phyloP scores from a whole-genome alignment of 2,888 invertebrate genomes.

The Rhaphigaster nebulosa region DNA sequence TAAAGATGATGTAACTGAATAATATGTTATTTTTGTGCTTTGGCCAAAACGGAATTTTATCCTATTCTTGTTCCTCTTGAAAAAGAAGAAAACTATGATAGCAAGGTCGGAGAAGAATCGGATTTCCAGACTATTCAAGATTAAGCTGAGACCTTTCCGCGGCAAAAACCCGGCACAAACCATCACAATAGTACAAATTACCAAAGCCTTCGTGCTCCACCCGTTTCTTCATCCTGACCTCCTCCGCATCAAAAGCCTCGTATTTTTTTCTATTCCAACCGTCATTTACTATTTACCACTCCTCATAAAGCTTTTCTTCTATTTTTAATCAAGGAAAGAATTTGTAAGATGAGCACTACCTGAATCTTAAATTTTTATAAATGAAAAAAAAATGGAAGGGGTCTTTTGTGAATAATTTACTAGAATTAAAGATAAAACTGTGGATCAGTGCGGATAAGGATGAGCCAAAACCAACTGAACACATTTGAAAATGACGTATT shows the following conservation, averaged over 20 bases:
- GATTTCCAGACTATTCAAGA: background rate
- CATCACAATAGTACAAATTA: background rate
- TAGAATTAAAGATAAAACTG: background rate
- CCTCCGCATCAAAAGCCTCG: background rate
- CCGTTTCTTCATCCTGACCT: background rate
- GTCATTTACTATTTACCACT: conserved; percentile 7
- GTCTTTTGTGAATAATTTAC: background rate
- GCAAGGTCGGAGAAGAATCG: background rate
- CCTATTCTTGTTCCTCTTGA: background rate
- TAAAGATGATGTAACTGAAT: background rate
- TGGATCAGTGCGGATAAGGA: too few species aligned
- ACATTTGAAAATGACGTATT: background rate
- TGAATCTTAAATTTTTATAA: background rate
- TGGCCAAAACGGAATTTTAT: background rate
- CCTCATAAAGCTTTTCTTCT: background rate
- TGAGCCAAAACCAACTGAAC: background rate
- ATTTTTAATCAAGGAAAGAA: background rate
- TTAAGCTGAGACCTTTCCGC: background rate
- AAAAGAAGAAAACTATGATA: background rate
- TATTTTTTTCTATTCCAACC: background rate
- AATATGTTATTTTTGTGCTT: background rate
- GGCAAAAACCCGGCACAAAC: background rate
- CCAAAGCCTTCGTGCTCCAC: background rate
- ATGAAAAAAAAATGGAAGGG: background rate
- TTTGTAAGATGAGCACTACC: background rate